Conservation (phyloP, 2,797 vertebrate genomes). For the Scarus forsteni region DNA sequence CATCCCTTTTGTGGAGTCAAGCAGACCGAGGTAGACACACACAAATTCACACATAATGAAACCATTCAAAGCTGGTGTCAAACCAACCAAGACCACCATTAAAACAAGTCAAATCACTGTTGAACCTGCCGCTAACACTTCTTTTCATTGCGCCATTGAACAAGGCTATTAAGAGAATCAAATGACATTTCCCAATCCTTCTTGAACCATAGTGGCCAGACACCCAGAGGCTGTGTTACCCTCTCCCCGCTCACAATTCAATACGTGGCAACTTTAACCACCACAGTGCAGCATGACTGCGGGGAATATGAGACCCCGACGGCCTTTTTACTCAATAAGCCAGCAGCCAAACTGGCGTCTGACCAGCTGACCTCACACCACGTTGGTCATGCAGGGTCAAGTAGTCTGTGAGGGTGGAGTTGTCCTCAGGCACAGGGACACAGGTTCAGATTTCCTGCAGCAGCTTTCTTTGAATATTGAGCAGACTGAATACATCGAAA, state of each 20-base stretch:
- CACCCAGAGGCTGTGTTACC: conserved; percentile 25
- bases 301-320: conserved; percentile 53
- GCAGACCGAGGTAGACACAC: conserved; percentile 15
- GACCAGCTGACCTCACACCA: conserved; percentile 68
- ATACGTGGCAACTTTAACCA: conserved; percentile 41
- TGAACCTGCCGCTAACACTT: conserved; percentile 45
- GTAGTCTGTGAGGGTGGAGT: conserved; percentile 41
- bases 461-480: conserved; percentile 25
- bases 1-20: conserved; percentile 39
- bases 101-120: conserved; percentile 50
- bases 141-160: conserved; percentile 46
- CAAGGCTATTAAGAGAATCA: conserved; percentile 36
- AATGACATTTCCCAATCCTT: conserved; percentile 40
- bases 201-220: conserved; percentile 21
- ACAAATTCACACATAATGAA: conserved; percentile 39
- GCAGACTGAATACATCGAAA: conserved; percentile 8
- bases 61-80: conserved; percentile 24
- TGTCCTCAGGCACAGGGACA: conserved; percentile 47
- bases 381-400: conserved; percentile 53
- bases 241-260: conserved; percentile 34
- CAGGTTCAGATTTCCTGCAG: conserved; percentile 48
- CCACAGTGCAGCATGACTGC: conserved; percentile 21
- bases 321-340: conserved; percentile 52
- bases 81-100: conserved; percentile 27
- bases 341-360: conserved; percentile 68